Percentiles rank a stretch among this genome's conserved stretches.
Conservation (phyloP, 2,888 invertebrate species). For the Pterostichus madidus region DNA sequence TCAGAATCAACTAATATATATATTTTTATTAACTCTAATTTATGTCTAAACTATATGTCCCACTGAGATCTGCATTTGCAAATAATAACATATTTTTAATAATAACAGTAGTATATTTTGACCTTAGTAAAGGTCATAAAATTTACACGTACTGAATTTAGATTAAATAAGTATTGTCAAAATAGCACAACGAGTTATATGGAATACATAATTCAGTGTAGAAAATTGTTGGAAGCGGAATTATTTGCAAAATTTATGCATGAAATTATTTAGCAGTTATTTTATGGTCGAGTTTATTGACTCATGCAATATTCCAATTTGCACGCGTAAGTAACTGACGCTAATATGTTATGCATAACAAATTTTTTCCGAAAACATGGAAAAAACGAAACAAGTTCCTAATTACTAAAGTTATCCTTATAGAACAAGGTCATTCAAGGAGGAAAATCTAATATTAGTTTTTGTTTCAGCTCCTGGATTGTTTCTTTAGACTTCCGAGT, state of each 20-base stretch:
- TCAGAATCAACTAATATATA: too few relatives aligned
- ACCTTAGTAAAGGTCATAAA: background rate
- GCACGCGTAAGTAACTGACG: constrained; percentile 36
- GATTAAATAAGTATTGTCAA: background rate
- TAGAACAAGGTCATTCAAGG: constrained; percentile 4
- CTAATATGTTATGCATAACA: constrained; percentile 31
- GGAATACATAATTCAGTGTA: background rate
- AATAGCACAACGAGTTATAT: too few relatives aligned
- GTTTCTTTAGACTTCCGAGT: background rate
- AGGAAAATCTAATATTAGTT: background rate
- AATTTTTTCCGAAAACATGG: constrained; percentile 21
- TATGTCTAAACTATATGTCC: too few relatives aligned
- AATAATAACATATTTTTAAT: too few relatives aligned
- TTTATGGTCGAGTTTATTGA: constrained; percentile 39
- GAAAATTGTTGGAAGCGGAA: constrained; percentile 22
- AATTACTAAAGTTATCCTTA: constrained; percentile 23
- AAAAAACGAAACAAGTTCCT: constrained; percentile 22
- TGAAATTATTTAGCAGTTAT: constrained; percentile 41
- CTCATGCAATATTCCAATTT: constrained; percentile 49
- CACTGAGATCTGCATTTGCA: too few relatives aligned
- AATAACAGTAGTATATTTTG: background rate
- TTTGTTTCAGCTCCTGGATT: background rate
- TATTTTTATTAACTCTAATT: too few relatives aligned
- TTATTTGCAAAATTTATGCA: constrained; percentile 44
- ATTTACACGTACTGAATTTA: background rate